A percentile compares a stretch with the other conserved stretches of the same genome.
Conservation (phyloP, 2,888 invertebrate genomes). For the Drosophila emarginata region DNA sequence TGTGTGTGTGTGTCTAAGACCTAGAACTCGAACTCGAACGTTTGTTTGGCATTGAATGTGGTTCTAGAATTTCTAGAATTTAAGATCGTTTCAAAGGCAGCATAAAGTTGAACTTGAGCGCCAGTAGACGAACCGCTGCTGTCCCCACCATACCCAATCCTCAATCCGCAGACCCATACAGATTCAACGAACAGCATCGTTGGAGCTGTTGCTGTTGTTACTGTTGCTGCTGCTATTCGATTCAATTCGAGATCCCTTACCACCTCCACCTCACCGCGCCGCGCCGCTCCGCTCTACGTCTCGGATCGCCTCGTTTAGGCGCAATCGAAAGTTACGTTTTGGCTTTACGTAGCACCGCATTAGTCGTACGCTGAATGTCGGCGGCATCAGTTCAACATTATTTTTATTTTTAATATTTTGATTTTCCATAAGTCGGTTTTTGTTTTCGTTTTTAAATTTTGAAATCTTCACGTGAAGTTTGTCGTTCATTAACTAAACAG, state of each 20-base stretch:
- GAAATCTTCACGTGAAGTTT: not conserved
- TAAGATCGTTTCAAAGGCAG: conserved; percentile 37
- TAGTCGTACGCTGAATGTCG: conserved; percentile 65
- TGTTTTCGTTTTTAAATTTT: not conserved
- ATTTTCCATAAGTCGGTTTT: not conserved
- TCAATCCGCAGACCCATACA: conserved; percentile 6
- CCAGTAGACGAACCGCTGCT: not conserved
- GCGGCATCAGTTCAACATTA: conserved; percentile 63
- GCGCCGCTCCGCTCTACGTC: conserved; percentile 7
- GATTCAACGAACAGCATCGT: conserved; percentile 3
- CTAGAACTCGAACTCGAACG: conserved; percentile 10
- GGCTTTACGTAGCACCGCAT: conserved; percentile 68
- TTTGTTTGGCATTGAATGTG: conserved; percentile 49
- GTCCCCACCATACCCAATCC: conserved; percentile 4
- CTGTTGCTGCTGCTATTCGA: conserved; percentile 8
- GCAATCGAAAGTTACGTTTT: conserved; percentile 76
- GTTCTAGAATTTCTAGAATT: conserved; percentile 54
- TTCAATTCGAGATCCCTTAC: conserved; percentile 3
- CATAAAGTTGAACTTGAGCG: conserved; percentile 35
- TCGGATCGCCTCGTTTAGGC: conserved; percentile 54
- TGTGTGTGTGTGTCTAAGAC: conserved; percentile 18
- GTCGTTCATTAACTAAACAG: not conserved
- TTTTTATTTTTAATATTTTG: not conserved
- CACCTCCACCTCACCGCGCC: not conserved
- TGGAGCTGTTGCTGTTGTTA: not conserved